Evolutionary conservation across 1,140 invertebrate genomes (phyloP).

Genomic region (Phocides pigmalion): DNA sequence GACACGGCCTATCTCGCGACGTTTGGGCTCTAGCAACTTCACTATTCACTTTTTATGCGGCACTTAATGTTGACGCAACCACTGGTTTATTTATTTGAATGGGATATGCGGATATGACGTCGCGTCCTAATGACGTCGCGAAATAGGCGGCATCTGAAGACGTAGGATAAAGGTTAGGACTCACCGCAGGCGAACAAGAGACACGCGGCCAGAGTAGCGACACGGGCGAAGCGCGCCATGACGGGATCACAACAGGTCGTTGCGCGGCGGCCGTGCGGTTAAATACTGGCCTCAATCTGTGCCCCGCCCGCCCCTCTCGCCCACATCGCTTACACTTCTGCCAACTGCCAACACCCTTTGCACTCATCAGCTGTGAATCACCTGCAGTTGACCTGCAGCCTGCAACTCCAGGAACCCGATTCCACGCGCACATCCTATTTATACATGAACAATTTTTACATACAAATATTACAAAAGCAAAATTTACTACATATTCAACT

Average conservation of each 20-base stretch:
- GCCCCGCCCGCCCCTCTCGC: conserved; percentile 79
- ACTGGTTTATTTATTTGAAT: conserved; percentile 51
- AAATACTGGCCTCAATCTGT: conserved; percentile 83
- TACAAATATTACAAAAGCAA: not conserved
- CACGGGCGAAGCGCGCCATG: conserved; percentile 85
- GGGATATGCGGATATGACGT: conserved; percentile 59
- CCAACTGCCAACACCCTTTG: conserved; percentile 74
- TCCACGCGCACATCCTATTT: not conserved
- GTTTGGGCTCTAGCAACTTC: conserved; percentile 62
- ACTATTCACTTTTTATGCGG: conserved; percentile 73
- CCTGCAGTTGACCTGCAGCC: conserved; percentile 78
- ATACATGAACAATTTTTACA: not conserved
- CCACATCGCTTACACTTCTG: conserved; percentile 71
- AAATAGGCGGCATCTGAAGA: conserved; percentile 70
- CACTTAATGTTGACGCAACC: conserved; percentile 65
- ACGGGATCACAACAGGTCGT: conserved; percentile 85
- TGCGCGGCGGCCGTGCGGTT: conserved; percentile 80
- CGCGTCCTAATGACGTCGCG: conserved; percentile 68
- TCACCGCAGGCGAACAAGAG: conserved; percentile 83
- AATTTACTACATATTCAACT: not conserved
- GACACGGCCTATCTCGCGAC: conserved; percentile 71
- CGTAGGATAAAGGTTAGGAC: conserved; percentile 81
- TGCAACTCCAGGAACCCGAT: conserved; percentile 58
- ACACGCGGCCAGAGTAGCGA: conserved; percentile 82
- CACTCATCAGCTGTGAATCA: conserved; percentile 79